Evolutionary conservation across 2,113 vertebrate species (phyloP).

Genomic region (Nerophis lumbriciformis): DNA sequence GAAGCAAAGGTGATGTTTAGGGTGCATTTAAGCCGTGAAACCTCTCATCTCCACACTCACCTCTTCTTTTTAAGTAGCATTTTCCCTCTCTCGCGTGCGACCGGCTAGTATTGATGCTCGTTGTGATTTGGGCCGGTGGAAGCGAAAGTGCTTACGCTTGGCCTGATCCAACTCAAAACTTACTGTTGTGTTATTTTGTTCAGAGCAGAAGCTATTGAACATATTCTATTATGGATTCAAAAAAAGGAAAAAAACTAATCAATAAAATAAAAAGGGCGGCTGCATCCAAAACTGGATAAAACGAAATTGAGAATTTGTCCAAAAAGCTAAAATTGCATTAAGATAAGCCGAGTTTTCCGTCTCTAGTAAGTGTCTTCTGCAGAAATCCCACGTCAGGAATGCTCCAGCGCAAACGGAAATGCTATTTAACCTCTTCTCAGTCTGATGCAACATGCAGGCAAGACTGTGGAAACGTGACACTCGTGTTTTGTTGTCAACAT

Average conservation of each 20-base stretch:
- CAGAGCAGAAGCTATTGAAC: slow-evolving; percentile 61
- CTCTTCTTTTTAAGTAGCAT: slow-evolving; percentile 66
- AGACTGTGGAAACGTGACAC: slow-evolving; percentile 64
- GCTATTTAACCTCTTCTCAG: slow-evolving; percentile 66
- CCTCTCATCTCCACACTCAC: slow-evolving; percentile 33
- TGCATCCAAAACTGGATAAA: slow-evolving; percentile 44
- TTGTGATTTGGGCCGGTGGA: slow-evolving; percentile 63
- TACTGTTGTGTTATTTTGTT: slow-evolving; percentile 46
- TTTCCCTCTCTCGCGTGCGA: slow-evolving; percentile 52
- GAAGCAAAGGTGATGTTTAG: slow-evolving; percentile 19
- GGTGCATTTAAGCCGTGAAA: neutral
- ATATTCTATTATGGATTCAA: slow-evolving; percentile 60
- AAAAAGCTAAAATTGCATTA: slow-evolving; percentile 16
- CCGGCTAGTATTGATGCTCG: slow-evolving; percentile 17
- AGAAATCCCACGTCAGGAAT: slow-evolving; percentile 37
- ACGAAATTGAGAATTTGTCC: neutral
- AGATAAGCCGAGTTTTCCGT: slow-evolving; percentile 8
- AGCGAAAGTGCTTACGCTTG: slow-evolving; percentile 54
- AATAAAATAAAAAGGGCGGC: slow-evolving; percentile 18
- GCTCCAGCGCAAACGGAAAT: slow-evolving; percentile 43
- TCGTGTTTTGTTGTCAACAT: slow-evolving; percentile 53
- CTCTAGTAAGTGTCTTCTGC: slow-evolving; percentile 25
- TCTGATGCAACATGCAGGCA: slow-evolving; percentile 74
- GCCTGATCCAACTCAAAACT: slow-evolving; percentile 54
- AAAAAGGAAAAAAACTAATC: slow-evolving; percentile 9